phyloP scores from a whole-genome alignment of 2,113 vertebrate genomes.

The Pelvicachromis taeniatus region DNA sequence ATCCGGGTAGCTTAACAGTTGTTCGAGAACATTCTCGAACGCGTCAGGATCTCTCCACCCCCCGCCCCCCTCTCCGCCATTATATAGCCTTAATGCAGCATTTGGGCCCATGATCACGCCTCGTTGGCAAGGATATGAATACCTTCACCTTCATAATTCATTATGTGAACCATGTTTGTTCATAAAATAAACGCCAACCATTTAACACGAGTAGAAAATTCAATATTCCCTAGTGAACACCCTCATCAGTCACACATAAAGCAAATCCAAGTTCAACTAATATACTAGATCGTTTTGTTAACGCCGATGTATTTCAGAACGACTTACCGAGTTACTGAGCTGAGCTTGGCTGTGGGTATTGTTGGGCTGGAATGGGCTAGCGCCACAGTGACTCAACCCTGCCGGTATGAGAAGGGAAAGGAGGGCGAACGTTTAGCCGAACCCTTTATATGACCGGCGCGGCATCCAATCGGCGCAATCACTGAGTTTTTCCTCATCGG shows the following conservation, averaged over 20 bases:
- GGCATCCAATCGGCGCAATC: slow-evolving; percentile 58
- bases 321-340: slow-evolving; percentile 27
- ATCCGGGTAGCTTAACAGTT: neutral
- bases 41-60: neutral
- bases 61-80: neutral
- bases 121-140: too few species aligned
- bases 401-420: slow-evolving; percentile 51
- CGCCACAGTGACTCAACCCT: neutral
- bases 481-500: neutral
- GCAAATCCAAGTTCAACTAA: neutral
- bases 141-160: neutral
- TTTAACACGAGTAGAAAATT: neutral
- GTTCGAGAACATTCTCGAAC: slow-evolving; percentile 50
- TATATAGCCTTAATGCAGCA: neutral
- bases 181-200: too few species aligned
- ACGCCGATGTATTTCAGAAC: neutral
- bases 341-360: neutral
- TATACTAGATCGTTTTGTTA: neutral
- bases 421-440: fast-evolving
- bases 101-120: neutral
- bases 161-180: neutral
- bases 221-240: neutral
- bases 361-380: neutral
- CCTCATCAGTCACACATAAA: neutral
- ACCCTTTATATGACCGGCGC: slow-evolving; percentile 43